Percentiles rank a stretch among this genome's conserved stretches.
Evolutionary conservation across 2,888 invertebrate genomes (phyloP).

Genomic region (Therioaphis trifolii): DNA sequence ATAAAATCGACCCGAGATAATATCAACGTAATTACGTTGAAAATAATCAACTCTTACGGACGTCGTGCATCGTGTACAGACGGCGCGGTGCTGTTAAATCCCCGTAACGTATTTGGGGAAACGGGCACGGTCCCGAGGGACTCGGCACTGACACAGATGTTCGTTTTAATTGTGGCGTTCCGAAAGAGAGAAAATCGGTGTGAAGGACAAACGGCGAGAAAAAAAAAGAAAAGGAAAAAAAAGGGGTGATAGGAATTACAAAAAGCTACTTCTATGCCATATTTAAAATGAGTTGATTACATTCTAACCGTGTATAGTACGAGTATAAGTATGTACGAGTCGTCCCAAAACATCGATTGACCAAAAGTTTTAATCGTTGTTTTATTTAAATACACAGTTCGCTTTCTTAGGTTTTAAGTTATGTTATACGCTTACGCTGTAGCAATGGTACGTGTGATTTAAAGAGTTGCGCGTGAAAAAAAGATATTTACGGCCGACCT

Average conservation of each 20-base stretch:
- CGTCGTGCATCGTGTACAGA: background rate
- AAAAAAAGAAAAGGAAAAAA: background rate
- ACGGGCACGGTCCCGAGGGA: constrained; percentile 39
- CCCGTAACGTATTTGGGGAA: constrained; percentile 51
- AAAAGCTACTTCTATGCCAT: constrained; percentile 23
- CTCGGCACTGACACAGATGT: constrained; percentile 56
- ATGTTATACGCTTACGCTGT: too few species aligned
- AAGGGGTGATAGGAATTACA: background rate
- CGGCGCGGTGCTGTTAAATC: constrained; percentile 31
- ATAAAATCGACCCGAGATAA: constrained; percentile 26
- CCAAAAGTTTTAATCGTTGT: constrained; percentile 59
- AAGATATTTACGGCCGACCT: constrained; percentile 17
- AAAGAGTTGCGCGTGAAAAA: background rate
- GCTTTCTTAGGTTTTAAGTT: too few species aligned
- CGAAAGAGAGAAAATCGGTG: constrained; percentile 11
- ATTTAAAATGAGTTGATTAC: constrained; percentile 58
- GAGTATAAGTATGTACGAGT: too few species aligned
- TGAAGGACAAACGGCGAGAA: background rate
- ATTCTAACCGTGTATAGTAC: constrained; percentile 4
- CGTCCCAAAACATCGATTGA: constrained; percentile 59
- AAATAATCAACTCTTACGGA: constrained; percentile 49
- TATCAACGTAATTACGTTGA: constrained; percentile 51
- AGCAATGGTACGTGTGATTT: constrained; percentile 8
- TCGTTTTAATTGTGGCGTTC: constrained; percentile 54
- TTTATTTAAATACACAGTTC: constrained; percentile 53